Evolutionary conservation across 2,888 invertebrate species (phyloP).

Genomic region (Hirtodrosophila confusa): DNA sequence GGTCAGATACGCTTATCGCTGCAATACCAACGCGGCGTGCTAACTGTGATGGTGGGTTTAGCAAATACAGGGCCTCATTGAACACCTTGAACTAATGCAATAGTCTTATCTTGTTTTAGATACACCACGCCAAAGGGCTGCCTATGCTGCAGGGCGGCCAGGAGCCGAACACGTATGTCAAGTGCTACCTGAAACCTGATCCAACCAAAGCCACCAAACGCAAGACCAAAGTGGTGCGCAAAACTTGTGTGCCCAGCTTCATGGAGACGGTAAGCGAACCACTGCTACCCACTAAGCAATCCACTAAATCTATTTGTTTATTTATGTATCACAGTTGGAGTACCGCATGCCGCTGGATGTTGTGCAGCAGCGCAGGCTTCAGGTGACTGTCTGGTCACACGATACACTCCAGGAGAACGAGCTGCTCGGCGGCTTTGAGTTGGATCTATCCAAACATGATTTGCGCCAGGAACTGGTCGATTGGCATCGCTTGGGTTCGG

Average conservation of each 20-base stretch:
- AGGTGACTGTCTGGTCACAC: slow-evolving; percentile 97
- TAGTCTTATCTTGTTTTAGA: slow-evolving; percentile 62
- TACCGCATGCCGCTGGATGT: slow-evolving; percentile 93
- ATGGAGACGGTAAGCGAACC: slow-evolving; percentile 93
- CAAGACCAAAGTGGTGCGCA: slow-evolving; percentile 96
- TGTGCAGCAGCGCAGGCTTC: slow-evolving; percentile 90
- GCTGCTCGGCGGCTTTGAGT: slow-evolving; percentile 95
- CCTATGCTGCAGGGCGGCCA: slow-evolving; percentile 91
- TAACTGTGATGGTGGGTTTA: slow-evolving; percentile 89
- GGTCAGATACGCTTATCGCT: slow-evolving; percentile 92
- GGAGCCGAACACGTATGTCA: slow-evolving; percentile 95
- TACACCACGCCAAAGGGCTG: slow-evolving; percentile 95
- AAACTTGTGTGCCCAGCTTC: slow-evolving; percentile 97
- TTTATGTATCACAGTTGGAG: slow-evolving; percentile 87
- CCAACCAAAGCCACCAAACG: slow-evolving; percentile 95
- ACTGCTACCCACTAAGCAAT: not conserved
- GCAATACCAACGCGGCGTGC: slow-evolving; percentile 89
- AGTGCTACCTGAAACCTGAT: slow-evolving; percentile 96
- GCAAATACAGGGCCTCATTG: not conserved
- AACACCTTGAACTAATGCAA: not conserved
- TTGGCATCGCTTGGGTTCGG: slow-evolving; percentile 91
- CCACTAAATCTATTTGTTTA: not conserved
- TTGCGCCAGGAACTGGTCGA: slow-evolving; percentile 91
- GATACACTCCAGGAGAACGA: slow-evolving; percentile 97
- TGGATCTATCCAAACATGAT: slow-evolving; percentile 90